Evolutionary conservation across 2,888 invertebrate genomes (phyloP).

Genomic region (Amiota communis): DNA sequence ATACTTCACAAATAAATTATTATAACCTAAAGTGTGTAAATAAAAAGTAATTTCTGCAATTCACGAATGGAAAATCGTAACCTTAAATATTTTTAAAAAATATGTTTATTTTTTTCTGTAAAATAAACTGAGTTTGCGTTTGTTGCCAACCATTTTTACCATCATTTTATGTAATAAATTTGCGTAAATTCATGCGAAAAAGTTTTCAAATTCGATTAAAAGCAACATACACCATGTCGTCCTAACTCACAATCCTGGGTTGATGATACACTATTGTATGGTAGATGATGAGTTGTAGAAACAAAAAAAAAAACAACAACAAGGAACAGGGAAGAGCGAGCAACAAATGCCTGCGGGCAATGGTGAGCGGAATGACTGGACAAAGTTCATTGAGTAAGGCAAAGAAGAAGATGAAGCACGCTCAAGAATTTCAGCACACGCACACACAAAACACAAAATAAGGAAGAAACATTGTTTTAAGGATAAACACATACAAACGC

Average conservation of each 20-base stretch:
- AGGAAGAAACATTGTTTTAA: not conserved
- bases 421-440: not conserved
- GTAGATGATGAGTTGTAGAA: slow-evolving; percentile 1
- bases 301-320: not conserved
- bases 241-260: no score
- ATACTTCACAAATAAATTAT: no score
- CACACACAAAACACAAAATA: slow-evolving; percentile 12
- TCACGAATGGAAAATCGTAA: no score
- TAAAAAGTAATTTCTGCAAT: no score
- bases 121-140: no score
- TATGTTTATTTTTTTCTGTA: no score
- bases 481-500: not conserved
- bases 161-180: slow-evolving; percentile 43
- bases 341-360: slow-evolving; percentile 20
- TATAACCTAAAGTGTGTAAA: no score
- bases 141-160: no score
- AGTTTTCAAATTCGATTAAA: slow-evolving; percentile 50
- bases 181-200: slow-evolving; percentile 50
- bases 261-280: no score
- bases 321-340: not conserved
- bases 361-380: not conserved
- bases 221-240: no score
- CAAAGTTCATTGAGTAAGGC: slow-evolving; percentile 4
- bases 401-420: not conserved
- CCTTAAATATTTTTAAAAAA: no score